Conservation (phyloP, 2,113 vertebrate species). For the Misgurnus mizolepis region DNA sequence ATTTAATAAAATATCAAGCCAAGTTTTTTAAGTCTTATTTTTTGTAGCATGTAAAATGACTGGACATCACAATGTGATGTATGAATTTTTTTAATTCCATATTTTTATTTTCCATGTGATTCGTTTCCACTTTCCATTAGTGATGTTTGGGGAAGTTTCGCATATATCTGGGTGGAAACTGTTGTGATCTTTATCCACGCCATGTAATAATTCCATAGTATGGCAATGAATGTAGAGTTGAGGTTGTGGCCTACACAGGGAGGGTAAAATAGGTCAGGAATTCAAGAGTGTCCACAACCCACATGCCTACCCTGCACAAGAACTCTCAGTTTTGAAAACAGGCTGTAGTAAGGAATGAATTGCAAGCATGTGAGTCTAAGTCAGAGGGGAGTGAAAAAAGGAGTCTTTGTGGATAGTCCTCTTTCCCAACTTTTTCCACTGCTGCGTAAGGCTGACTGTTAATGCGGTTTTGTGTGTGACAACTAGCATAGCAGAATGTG, state of each 20-base stretch:
- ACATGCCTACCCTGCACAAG: constrained; percentile 11
- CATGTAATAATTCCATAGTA: neutral
- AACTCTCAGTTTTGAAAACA: constrained; percentile 18
- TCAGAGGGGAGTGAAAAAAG: constrained; percentile 49
- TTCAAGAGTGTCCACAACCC: neutral
- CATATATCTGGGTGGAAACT: constrained; percentile 13
- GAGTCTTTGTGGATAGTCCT: constrained; percentile 51
- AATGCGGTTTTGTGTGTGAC: constrained; percentile 54
- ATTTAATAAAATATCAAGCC: neutral
- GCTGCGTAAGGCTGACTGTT: constrained; percentile 42
- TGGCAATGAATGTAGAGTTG: neutral
- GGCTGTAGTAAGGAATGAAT: constrained; percentile 24
- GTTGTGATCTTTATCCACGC: neutral
- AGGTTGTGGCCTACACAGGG: constrained; percentile 12
- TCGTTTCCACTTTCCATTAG: constrained; percentile 5
- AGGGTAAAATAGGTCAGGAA: constrained; percentile 15
- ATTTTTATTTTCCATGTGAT: constrained; percentile 4
- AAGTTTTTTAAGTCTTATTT: constrained; percentile 32
- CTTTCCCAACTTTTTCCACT: constrained; percentile 41
- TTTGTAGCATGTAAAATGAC: constrained; percentile 25
- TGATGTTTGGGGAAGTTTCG: constrained; percentile 1
- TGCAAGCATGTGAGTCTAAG: constrained; percentile 30
- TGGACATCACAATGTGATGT: neutral
- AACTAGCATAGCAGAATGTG: constrained; percentile 44
- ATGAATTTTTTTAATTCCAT: neutral